Conservation (phyloP, 2,113 vertebrate species). For the Caretta caretta region DNA sequence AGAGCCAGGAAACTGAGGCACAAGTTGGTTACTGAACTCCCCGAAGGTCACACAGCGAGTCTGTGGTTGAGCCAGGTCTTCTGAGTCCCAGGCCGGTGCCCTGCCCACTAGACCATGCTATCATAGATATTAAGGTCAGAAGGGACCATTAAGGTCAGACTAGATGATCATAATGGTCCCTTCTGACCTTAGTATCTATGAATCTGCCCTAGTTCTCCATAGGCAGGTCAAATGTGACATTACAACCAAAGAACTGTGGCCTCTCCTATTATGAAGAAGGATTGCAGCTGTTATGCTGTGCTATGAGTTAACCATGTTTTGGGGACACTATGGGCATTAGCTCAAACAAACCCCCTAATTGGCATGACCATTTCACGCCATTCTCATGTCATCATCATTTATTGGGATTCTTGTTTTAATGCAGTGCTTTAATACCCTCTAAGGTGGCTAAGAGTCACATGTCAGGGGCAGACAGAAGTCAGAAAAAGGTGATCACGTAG, state of each 20-base stretch:
- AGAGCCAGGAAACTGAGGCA: neutral
- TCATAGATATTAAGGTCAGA: too few species aligned
- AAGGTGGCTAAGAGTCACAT: neutral
- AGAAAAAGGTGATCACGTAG: neutral
- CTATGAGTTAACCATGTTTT: neutral
- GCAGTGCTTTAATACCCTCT: neutral
- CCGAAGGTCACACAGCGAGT: neutral
- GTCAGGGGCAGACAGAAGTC: neutral
- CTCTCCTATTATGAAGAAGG: neutral
- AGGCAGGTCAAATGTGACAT: neutral
- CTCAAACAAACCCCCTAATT: neutral
- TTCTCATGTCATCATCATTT: neutral
- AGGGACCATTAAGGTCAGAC: too few species aligned
- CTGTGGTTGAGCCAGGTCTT: neutral
- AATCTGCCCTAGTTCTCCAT: neutral
- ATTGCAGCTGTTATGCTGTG: neutral
- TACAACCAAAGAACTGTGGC: neutral
- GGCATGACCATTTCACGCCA: neutral
- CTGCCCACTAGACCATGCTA: neutral
- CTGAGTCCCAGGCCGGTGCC: neutral
- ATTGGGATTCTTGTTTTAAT: neutral
- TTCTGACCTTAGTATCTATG: too few species aligned
- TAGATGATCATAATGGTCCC: too few species aligned
- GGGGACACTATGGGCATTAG: neutral
- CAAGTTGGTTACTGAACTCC: neutral